phyloP scores from a whole-genome alignment of 1,140 invertebrate genomes.

The Drosophila erecta region DNA sequence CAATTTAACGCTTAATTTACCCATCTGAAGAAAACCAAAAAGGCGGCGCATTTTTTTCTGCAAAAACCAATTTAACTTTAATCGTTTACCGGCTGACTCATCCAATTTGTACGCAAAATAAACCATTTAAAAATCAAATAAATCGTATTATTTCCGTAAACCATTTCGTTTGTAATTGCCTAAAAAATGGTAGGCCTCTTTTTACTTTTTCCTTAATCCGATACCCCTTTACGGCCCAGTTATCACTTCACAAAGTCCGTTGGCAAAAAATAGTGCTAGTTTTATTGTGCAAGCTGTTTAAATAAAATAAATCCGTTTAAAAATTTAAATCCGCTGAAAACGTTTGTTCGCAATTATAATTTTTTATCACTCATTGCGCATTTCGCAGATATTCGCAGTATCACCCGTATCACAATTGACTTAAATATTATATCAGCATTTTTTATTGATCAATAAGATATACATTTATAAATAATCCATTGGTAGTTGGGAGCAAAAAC shows the following conservation, averaged over 20 bases:
- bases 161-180: neutral
- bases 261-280: neutral
- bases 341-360: neutral
- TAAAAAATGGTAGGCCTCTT: neutral
- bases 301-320: constrained; percentile 25
- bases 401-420: neutral
- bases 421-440: neutral
- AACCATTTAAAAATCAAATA: neutral
- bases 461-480: no score
- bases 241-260: constrained; percentile 6
- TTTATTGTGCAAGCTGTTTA: constrained; percentile 11
- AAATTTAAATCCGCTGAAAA: constrained; percentile 9
- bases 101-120: neutral
- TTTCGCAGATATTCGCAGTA: constrained; percentile 2
- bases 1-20: no score
- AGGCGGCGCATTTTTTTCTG: no score
- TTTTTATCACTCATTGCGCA: constrained; percentile 19
- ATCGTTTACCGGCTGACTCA: no score
- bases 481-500: no score
- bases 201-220: neutral
- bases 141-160: neutral
- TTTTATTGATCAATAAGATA: neutral
- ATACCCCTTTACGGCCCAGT: constrained; percentile 1
- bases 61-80: no score
- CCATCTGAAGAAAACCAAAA: no score